Evolutionary conservation across 64 coral and sea anemone species (phyloP).

Genomic region (Montipora sp.): DNA sequence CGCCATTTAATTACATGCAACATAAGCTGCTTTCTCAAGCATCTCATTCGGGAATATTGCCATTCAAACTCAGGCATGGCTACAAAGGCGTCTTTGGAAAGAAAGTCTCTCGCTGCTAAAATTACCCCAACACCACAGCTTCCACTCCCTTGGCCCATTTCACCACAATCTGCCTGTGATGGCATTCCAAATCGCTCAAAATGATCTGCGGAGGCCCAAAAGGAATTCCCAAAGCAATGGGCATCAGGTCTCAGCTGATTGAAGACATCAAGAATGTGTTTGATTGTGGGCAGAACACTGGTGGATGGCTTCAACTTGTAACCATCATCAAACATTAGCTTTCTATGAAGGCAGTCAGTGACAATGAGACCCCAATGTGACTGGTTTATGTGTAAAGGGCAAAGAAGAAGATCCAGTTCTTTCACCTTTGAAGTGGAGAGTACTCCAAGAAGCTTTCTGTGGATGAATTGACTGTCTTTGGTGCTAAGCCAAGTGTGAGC

Average conservation of each 20-base stretch:
- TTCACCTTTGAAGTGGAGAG: not conserved
- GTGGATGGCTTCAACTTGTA: not conserved
- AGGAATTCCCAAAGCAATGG: not conserved
- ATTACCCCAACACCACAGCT: conserved; percentile 55
- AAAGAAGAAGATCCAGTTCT: conserved; percentile 4
- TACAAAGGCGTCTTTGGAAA: not conserved
- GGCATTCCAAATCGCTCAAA: conserved; percentile 67
- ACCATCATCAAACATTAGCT: conserved; percentile 27
- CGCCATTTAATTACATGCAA: not conserved
- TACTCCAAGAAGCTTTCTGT: not conserved
- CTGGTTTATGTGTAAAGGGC: conserved; percentile 23
- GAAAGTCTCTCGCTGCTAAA: conserved; percentile 29
- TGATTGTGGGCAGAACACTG: not conserved
- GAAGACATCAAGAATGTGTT: conserved; percentile 39
- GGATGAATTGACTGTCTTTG: not conserved
- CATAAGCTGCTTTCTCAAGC: not conserved
- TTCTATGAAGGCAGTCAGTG: not conserved
- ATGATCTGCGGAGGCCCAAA: not conserved
- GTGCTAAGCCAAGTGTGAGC: conserved; percentile 32
- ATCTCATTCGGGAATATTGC: conserved; percentile 3
- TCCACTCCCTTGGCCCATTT: conserved; percentile 30
- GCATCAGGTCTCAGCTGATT: conserved; percentile 17
- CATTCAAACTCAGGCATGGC: not conserved
- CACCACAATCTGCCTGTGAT: not conserved
- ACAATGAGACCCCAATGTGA: not conserved